Base-by-base conservation (phyloP, 2,888 invertebrate species). In the Sabatieria punctata region DNA sequence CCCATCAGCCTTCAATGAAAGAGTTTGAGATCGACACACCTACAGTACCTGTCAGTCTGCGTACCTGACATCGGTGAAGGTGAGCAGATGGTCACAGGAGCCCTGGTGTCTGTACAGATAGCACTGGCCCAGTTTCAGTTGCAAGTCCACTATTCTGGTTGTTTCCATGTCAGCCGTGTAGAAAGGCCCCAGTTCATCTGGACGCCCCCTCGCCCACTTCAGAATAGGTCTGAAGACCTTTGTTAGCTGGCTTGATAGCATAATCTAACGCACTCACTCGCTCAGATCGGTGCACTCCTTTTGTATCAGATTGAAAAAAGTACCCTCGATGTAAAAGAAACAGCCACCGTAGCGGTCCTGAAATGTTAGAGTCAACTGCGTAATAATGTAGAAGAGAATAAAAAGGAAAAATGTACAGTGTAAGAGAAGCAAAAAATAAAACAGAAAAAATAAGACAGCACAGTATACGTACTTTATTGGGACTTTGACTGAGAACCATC, bases 101-200 rank as follows among this genome's bases (percentile, higher is more conserved):
- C 85, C 89, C 66, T 85, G 84, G 70, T 93, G 93, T 50, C 80
- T 74, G 70, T 83, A 93, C 1, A 93, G 74, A 74, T 78, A 79
- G 1, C 81, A 80, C 60, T 76, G 75, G 0, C 82, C 82, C 6
- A 78, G 61, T 36, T 73, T 68, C 4, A 75, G 62, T 6, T 60
- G 67, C 18, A 79, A 63, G 52, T 75, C 74, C n/a, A 65, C 55
- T 36, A 79, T 67, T 25, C 60, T 63, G 0, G 71, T 71, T 51
- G 69, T 58, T 55, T 77, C 74, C 78, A 81, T 79, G 13, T 54
- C 52, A 1, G 65, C 68, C 18, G 70, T 69, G 41, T 70, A 60
- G 52, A 77, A 75, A 1, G 71, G 61, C 4, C 72, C 73, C 36
- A 73, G 57, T 52, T 67, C 55, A 52, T 65, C 59, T 1, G 62